Evolutionary conservation across 1,140 invertebrate genomes (phyloP).

Genomic region (Bombus superbus): DNA sequence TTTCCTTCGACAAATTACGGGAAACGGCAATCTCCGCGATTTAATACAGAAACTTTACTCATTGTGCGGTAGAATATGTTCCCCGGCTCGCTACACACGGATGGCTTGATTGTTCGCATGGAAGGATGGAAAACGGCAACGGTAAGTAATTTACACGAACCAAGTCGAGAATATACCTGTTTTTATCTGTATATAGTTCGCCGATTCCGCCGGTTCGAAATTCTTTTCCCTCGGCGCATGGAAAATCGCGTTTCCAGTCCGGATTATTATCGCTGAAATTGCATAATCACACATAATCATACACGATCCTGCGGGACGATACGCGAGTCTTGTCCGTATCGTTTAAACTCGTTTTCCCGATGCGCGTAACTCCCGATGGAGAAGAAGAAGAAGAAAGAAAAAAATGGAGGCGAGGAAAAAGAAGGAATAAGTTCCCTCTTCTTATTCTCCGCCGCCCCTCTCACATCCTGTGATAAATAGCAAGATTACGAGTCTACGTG

Average conservation of each 20-base stretch:
- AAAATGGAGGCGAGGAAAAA: constrained; percentile 26
- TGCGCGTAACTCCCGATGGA: constrained; percentile 25
- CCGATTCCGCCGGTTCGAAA: not conserved
- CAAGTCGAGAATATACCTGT: not conserved
- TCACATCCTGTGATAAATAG: constrained; percentile 80
- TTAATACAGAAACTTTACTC: constrained; percentile 17
- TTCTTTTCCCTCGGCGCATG: not conserved
- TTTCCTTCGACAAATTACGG: constrained; percentile 11
- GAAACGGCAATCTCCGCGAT: constrained; percentile 18
- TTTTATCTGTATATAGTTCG: not conserved
- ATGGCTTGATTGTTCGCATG: constrained; percentile 2
- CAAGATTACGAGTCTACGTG: constrained; percentile 76
- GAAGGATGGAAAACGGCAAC: not conserved
- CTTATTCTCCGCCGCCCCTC: constrained; percentile 54
- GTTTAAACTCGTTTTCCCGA: constrained; percentile 41
- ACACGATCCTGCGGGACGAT: not conserved
- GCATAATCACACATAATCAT: constrained; percentile 13
- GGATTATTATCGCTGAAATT: constrained; percentile 9
- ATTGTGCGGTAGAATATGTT: not conserved
- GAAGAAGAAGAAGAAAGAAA: constrained; percentile 20
- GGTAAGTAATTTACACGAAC: constrained; percentile 32
- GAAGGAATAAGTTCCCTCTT: constrained; percentile 26
- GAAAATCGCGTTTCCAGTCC: not conserved
- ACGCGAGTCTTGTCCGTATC: not conserved
- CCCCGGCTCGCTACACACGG: not conserved